phyloP scores from a whole-genome alignment of 2,113 vertebrate species.

The Neoarius graeffei region DNA sequence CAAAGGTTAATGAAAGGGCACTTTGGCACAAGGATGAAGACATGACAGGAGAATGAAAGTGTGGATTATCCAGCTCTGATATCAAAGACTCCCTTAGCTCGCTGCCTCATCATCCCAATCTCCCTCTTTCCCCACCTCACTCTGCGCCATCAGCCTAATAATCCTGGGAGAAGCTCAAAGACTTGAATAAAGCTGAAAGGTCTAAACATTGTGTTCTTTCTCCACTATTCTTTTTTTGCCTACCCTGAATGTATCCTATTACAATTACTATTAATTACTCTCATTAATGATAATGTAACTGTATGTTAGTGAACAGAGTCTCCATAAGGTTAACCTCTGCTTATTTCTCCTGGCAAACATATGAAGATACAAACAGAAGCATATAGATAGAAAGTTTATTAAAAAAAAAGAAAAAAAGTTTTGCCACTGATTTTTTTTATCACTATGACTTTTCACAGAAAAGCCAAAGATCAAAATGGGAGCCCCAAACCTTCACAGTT shows the following conservation, averaged over 20 bases:
- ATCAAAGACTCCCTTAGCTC: slow-evolving; percentile 51
- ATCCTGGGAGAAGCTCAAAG: slow-evolving; percentile 27
- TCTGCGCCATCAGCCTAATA: slow-evolving; percentile 32
- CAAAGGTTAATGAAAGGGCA: slow-evolving; percentile 61
- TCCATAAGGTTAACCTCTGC: background rate
- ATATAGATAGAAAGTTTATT: no score
- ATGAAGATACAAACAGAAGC: background rate
- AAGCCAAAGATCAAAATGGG: background rate
- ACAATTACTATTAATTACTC: background rate
- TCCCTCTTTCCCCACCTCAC: slow-evolving; percentile 35
- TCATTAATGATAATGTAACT: background rate
- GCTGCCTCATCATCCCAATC: slow-evolving; percentile 13
- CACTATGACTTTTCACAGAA: background rate
- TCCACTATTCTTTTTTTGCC: background rate
- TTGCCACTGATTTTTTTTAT: background rate
- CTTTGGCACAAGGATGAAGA: slow-evolving; percentile 53
- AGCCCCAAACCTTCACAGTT: background rate
- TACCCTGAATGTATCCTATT: background rate
- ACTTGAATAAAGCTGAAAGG: slow-evolving; percentile 7
- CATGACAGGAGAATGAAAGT: slow-evolving; percentile 50
- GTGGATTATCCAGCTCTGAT: slow-evolving; percentile 57
- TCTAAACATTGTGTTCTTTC: background rate
- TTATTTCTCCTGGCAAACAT: background rate
- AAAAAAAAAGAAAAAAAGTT: no score
- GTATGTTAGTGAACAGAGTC: background rate